A percentile compares a stretch with the other conserved stretches of the same genome.
These are phyloP conservation scores for Parapsyche elsis DNA, from an alignment of 1,140 invertebrate genomes.

Conservation along the genomic window DNA sequence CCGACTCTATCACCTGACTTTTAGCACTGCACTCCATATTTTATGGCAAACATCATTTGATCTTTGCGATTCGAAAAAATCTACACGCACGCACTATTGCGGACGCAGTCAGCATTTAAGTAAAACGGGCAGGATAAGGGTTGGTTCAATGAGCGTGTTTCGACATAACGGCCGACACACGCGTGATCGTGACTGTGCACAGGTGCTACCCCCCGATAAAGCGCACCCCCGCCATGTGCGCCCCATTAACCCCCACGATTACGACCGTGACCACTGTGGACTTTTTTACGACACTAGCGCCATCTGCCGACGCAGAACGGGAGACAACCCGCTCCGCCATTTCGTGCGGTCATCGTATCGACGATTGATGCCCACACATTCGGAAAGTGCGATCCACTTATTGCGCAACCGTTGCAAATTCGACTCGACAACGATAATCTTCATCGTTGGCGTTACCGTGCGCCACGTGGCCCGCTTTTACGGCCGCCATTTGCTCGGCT, in stretches of 20 bases:
- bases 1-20: too few species aligned
- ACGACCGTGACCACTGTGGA: neutral
- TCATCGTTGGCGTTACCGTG: neutral
- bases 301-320: neutral
- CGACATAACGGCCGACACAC: neutral
- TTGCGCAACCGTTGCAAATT: neutral
- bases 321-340: neutral
- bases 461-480: neutral
- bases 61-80: too few species aligned
- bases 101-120: too few species aligned
- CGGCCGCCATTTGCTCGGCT: conserved; percentile 16
- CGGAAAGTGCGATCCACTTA: too few species aligned
- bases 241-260: neutral
- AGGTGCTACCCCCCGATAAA: conserved; percentile 12
- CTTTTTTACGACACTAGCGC: conserved; percentile 8
- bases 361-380: too few species aligned
- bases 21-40: too few species aligned
- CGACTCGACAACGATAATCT: neutral
- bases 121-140: too few species aligned
- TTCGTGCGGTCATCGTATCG: neutral
- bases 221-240: neutral
- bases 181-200: neutral
- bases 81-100: too few species aligned
- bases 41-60: too few species aligned
- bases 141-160: neutral